Percentiles rank a stretch among this genome's conserved stretches.
Evolutionary conservation across 2,113 vertebrate genomes (phyloP).

Genomic region (Dasyornis broadbenti): DNA sequence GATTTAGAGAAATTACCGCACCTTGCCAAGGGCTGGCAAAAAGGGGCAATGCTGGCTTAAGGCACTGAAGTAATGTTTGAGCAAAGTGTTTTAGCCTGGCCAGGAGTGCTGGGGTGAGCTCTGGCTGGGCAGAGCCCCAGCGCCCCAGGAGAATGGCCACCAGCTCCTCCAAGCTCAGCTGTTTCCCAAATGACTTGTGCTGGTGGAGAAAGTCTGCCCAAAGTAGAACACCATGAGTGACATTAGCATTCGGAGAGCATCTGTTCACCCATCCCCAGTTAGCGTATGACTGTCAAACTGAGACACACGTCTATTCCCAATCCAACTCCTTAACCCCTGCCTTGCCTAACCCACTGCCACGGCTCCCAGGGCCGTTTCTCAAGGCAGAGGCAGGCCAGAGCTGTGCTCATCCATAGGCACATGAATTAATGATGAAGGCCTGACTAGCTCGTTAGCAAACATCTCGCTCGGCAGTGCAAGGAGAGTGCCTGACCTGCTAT

Average conservation of each 20-base stretch:
- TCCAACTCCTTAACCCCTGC: conserved; percentile 62
- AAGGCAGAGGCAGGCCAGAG: not conserved
- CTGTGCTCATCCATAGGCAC: not conserved
- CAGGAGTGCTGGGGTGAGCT: rapidly evolving
- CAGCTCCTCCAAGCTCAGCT: not conserved
- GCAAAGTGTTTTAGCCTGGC: not conserved
- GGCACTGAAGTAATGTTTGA: not conserved
- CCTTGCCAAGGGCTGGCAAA: not conserved
- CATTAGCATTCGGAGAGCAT: conserved; percentile 65
- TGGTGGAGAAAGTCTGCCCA: conserved; percentile 55
- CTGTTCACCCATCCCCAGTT: conserved; percentile 62
- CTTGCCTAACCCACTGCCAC: conserved; percentile 20
- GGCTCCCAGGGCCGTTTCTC: not conserved
- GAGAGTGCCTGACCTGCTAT: not conserved
- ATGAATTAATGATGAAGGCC: conserved; percentile 15
- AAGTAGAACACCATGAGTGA: conserved; percentile 62
- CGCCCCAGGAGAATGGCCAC: not conserved
- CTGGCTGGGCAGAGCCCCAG: not conserved
- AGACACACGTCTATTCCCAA: conserved; percentile 55
- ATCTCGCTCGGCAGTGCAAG: not conserved
- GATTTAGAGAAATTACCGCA: not conserved
- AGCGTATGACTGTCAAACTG: conserved; percentile 55
- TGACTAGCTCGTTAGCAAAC: not conserved
- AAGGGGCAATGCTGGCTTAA: not conserved
- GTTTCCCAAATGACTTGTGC: conserved; percentile 32